phyloP scores from a whole-genome alignment of 2,113 vertebrate genomes.

The Excalfactoria chinensis region DNA sequence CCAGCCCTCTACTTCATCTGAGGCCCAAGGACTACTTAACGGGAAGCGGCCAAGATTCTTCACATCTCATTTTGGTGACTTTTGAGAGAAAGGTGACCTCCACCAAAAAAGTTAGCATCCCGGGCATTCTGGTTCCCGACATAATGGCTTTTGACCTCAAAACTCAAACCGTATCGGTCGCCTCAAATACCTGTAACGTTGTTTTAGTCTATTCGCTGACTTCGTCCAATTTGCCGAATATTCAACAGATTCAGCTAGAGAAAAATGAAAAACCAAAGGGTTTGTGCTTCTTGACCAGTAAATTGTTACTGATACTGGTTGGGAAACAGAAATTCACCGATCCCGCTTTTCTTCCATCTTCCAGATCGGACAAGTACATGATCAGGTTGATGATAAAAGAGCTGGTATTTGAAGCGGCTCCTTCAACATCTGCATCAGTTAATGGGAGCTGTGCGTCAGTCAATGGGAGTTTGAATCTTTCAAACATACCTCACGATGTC shows the following conservation, averaged over 20 bases:
- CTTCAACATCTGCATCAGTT: not conserved
- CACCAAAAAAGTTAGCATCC: conserved; percentile 89
- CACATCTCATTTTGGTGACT: conserved; percentile 90
- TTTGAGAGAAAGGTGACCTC: conserved; percentile 89
- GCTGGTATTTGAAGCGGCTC: conserved; percentile 75
- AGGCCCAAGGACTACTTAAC: conserved; percentile 85
- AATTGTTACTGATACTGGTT: conserved; percentile 88
- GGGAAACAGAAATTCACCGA: conserved; percentile 89
- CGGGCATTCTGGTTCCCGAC: conserved; percentile 94
- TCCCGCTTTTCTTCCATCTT: conserved; percentile 89
- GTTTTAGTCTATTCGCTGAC: conserved; percentile 90
- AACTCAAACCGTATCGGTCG: conserved; percentile 86
- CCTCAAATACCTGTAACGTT: conserved; percentile 89
- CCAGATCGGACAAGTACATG: conserved; percentile 89
- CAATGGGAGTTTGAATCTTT: conserved; percentile 21
- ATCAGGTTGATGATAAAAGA: conserved; percentile 85
- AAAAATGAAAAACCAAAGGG: conserved; percentile 92
- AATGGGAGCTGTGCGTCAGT: not conserved
- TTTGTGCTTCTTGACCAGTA: conserved; percentile 89
- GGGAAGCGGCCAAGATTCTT: conserved; percentile 90
- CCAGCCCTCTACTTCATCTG: conserved; percentile 85
- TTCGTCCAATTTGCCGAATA: conserved; percentile 84
- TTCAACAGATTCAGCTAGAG: conserved; percentile 91
- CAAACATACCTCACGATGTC: conserved; percentile 69
- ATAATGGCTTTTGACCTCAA: conserved; percentile 87